Evolutionary conservation across 1,140 invertebrate genomes (phyloP).

Genomic region (Mizuhopecten yessoensis): DNA sequence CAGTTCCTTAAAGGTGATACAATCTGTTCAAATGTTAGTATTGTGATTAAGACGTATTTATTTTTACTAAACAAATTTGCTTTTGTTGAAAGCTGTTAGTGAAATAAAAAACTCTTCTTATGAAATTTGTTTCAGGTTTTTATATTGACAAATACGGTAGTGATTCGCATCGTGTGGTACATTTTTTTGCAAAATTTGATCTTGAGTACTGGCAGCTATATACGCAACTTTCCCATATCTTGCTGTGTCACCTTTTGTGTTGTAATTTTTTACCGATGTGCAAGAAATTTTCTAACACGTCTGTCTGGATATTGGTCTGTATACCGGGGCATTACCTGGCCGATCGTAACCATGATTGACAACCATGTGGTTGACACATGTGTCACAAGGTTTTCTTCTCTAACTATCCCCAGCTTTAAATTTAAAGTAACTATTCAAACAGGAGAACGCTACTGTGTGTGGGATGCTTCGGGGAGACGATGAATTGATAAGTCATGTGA

Average conservation of each 20-base stretch:
- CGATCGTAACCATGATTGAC: background rate
- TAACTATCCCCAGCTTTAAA: background rate
- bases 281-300: background rate
- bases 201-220: background rate
- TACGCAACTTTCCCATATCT: background rate
- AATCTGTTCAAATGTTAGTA: background rate
- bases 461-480: background rate
- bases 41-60: background rate
- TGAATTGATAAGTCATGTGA: background rate
- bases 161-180: no score
- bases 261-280: background rate
- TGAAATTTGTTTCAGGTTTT: background rate
- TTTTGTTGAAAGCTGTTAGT: background rate
- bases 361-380: background rate
- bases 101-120: background rate
- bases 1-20: background rate
- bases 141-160: no score
- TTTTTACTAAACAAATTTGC: background rate
- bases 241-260: background rate
- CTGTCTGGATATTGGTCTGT: background rate
- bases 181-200: background rate
- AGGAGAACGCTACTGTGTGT: background rate
- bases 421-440: background rate
- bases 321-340: background rate
- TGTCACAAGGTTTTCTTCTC: background rate